phyloP scores from a whole-genome alignment of 2,888 invertebrate genomes.

The Molorchus minor region DNA sequence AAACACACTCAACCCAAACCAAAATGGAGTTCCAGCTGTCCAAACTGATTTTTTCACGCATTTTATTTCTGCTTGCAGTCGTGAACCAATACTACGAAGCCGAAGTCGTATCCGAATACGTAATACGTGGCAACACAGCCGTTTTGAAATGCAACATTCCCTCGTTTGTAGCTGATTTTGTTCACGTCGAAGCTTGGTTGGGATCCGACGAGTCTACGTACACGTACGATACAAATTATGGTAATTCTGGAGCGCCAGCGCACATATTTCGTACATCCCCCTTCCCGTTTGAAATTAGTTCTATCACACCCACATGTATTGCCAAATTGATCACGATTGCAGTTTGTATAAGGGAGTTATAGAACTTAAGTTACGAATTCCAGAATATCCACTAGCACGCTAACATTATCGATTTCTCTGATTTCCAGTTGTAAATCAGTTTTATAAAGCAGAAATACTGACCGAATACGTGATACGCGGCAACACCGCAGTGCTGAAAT shows the following conservation, averaged over 20 bases:
- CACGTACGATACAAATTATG: conserved; percentile 76
- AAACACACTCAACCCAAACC: background rate
- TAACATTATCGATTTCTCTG: conserved; percentile 28
- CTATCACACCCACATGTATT: background rate
- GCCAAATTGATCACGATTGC: background rate
- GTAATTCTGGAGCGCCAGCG: conserved; percentile 63
- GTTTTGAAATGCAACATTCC: conserved; percentile 90
- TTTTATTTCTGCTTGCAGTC: conserved; percentile 67
- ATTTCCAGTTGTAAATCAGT: conserved; percentile 74
- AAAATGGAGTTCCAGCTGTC: conserved; percentile 37
- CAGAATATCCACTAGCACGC: background rate
- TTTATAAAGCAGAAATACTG: conserved; percentile 76
- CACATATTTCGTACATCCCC: background rate
- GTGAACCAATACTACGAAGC: conserved; percentile 90
- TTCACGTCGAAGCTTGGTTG: conserved; percentile 86
- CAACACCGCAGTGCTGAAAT: conserved; percentile 76
- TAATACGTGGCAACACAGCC: conserved; percentile 87
- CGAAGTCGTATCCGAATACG: conserved; percentile 86
- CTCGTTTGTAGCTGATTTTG: conserved; percentile 90
- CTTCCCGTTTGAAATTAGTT: background rate
- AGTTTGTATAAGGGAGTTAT: background rate
- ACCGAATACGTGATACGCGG: conserved; percentile 79
- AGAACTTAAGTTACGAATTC: background rate
- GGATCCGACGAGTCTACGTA: conserved; percentile 74
- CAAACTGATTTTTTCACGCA: conserved; percentile 18